These are phyloP conservation scores for Lamellibrachia satsuma DNA, from an alignment of 2,888 invertebrate species.

Conservation along the genomic window DNA sequence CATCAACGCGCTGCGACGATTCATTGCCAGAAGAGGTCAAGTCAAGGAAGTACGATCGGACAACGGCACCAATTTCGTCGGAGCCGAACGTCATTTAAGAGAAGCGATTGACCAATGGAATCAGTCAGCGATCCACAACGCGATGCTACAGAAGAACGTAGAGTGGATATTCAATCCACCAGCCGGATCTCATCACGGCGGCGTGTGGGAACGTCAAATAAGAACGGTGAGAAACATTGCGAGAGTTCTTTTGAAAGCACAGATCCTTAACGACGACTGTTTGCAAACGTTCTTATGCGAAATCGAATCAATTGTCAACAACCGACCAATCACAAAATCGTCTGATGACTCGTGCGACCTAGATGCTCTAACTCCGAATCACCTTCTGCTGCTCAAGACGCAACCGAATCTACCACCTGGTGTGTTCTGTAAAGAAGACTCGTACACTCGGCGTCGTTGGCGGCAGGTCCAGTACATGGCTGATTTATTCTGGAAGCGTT, in stretches of 20 bases:
- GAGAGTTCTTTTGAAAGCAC: background rate
- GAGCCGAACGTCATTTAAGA: background rate
- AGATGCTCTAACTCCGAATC: conserved; percentile 37
- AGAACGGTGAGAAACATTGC: conserved; percentile 8
- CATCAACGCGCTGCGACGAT: conserved; percentile 23
- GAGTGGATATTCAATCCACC: conserved; percentile 25
- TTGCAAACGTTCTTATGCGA: conserved; percentile 18
- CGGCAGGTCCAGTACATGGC: conserved; percentile 37
- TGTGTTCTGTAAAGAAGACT: conserved; percentile 26
- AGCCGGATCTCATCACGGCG: conserved; percentile 18
- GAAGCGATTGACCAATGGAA: conserved; percentile 17
- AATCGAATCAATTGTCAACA: conserved; percentile 24
- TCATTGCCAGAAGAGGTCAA: background rate
- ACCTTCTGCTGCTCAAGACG: conserved; percentile 32
- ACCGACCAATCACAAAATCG: conserved; percentile 38
- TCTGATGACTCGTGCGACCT: conserved; percentile 26
- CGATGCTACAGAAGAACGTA: conserved; percentile 1
- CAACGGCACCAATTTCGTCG: conserved; percentile 22
- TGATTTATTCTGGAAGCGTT: conserved; percentile 36
- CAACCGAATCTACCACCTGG: conserved; percentile 30
- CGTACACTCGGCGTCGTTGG: conserved; percentile 30
- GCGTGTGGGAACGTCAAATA: conserved; percentile 20
- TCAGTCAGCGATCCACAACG: background rate
- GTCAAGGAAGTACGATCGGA: background rate
- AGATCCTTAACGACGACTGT: background rate